Percentiles rank a stretch among this genome's conserved stretches.
phyloP scores from a whole-genome alignment of 2,113 vertebrate species.

The Struthidea cinerea region DNA sequence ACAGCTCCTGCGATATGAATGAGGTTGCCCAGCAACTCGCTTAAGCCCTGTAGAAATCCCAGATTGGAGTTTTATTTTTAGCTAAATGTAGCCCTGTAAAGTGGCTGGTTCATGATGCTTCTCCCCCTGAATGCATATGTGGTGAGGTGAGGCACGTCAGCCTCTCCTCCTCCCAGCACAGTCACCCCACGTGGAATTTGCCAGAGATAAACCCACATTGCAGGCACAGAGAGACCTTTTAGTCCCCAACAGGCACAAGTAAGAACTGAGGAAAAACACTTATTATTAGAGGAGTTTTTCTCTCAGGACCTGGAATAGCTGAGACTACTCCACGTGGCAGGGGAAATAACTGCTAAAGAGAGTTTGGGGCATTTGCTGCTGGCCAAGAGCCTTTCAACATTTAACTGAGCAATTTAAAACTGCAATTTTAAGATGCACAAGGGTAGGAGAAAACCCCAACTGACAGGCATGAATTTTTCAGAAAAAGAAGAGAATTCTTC shows the following conservation, averaged over 20 bases:
- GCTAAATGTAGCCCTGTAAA: neutral
- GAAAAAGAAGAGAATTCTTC: neutral
- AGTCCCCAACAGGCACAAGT: neutral
- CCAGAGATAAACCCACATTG: neutral
- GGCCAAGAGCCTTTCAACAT: neutral
- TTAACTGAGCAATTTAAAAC: neutral
- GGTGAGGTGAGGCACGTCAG: neutral
- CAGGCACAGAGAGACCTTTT: neutral
- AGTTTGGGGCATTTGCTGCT: neutral
- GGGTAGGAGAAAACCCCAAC: neutral
- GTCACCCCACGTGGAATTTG: neutral
- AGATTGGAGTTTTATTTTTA: constrained; percentile 26
- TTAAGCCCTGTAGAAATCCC: constrained; percentile 10
- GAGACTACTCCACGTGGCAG: neutral
- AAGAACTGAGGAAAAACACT: neutral
- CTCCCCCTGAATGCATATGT: neutral
- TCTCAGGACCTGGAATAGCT: neutral
- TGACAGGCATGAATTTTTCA: neutral
- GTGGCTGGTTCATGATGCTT: neutral
- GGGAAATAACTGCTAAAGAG: neutral
- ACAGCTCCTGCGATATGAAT: neutral
- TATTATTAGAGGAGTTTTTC: neutral
- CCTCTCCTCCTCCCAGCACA: neutral
- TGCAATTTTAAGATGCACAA: neutral
- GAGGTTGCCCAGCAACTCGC: constrained; percentile 17